Evolutionary conservation across 2,113 vertebrate genomes (phyloP).

Genomic region (Megaceryle torquata): DNA sequence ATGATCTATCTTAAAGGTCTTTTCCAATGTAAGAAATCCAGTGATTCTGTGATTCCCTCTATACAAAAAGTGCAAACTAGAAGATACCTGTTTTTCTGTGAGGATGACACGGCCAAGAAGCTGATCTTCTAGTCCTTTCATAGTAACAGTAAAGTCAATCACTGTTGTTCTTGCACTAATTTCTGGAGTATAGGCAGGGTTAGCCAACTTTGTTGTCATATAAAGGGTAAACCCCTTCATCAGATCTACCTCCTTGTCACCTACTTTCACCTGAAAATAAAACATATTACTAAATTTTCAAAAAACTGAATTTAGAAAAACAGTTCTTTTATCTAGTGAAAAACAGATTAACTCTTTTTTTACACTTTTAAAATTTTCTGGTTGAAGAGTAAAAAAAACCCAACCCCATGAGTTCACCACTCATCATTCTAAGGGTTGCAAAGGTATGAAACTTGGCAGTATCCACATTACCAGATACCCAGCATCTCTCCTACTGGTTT

Average conservation of each 20-base stretch:
- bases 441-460: neutral
- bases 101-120: conserved; percentile 84
- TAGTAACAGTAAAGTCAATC: conserved; percentile 85
- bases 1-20: too few relatives aligned
- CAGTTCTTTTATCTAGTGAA: neutral
- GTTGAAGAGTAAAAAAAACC: neutral
- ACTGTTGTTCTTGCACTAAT: conserved; percentile 81
- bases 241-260: conserved; percentile 85
- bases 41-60: neutral
- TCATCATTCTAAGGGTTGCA: neutral
- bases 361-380: neutral
- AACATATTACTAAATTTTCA: neutral
- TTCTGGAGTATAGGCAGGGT: conserved; percentile 85
- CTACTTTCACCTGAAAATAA: conserved; percentile 80
- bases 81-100: conserved; percentile 80
- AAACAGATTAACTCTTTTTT: neutral
- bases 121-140: conserved; percentile 84
- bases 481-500: neutral
- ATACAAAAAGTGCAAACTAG: neutral
- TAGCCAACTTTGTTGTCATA: conserved; percentile 85
- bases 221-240: conserved; percentile 80
- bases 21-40: too few relatives aligned
- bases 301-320: neutral
- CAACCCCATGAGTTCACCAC: neutral
- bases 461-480: neutral